These are phyloP conservation scores for Oreonectes daqikongensis DNA, from an alignment of 2,797 vertebrate species.

Conservation along the genomic window DNA sequence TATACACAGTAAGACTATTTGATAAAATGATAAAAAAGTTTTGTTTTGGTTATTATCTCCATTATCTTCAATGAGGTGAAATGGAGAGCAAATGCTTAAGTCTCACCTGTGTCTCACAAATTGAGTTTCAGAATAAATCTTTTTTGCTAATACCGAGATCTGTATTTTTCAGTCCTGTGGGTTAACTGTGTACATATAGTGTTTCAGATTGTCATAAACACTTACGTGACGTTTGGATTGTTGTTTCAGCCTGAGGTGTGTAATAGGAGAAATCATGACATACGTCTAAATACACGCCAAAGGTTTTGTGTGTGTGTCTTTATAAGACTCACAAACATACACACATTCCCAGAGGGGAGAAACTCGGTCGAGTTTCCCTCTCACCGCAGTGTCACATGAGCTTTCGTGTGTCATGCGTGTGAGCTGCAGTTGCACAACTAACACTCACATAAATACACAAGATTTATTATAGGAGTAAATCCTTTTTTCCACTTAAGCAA, in stretches of 20 bases:
- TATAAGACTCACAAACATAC: slow-evolving; percentile 15
- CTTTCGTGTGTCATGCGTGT: slow-evolving; percentile 50
- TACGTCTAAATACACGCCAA: slow-evolving; percentile 19
- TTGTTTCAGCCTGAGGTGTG: slow-evolving; percentile 23
- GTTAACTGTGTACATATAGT: slow-evolving; percentile 15
- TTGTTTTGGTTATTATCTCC: too few species aligned
- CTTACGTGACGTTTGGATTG: neutral
- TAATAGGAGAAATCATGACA: slow-evolving; percentile 35
- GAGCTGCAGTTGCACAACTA: slow-evolving; percentile 43
- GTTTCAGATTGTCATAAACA: slow-evolving; percentile 19
- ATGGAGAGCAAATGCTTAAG: too few species aligned
- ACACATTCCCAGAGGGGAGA: slow-evolving; percentile 34
- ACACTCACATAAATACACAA: slow-evolving; percentile 36
- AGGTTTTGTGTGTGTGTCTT: slow-evolving; percentile 12
- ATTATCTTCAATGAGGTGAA: too few species aligned
- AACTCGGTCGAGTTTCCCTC: slow-evolving; percentile 43
- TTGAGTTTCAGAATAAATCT: too few species aligned
- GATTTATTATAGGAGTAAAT: slow-evolving; percentile 28
- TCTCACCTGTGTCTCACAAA: too few species aligned
- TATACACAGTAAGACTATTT: too few species aligned
- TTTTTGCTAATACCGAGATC: neutral
- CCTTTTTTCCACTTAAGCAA: neutral
- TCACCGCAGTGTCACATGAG: slow-evolving; percentile 37
- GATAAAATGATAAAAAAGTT: too few species aligned
- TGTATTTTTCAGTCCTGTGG: neutral